Base-by-base conservation (phyloP, 2,113 vertebrate genomes). In the Corythornis madagascariensis region DNA sequence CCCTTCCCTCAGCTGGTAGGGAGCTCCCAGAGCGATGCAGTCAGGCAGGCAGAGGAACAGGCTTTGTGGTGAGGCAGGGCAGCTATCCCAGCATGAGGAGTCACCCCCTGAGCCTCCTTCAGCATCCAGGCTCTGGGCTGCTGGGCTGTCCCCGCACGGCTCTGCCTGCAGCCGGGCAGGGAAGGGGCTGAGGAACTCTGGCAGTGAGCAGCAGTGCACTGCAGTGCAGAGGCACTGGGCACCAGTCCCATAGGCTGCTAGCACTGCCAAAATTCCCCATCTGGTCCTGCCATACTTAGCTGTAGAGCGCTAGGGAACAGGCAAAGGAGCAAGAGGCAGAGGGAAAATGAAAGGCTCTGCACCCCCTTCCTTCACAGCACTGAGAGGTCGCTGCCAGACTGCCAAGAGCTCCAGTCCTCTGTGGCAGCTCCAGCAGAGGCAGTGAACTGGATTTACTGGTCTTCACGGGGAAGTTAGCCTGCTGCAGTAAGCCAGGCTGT, bases 291-390 rank as follows among this genome's bases (percentile, higher is more conserved):
- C 56, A 5, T 29, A 2, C 88, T 65, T 74, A 84, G 79, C 89
- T 95, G 24, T 16, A 71, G 55, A 82, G 72, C 73, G 38, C 76
- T 55, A 81, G 93, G 59, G 79, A 94, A 85, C 81, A 95, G 88
- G 69, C 64, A 86, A 88, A 64, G 52, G n/a, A 79, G 33, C 43
- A 80, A 72, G 67, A 28, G 35, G 31, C 47, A 76, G 43, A 45
- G 50, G 12, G 76, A 53, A 60, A 85, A 77, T 28, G 21, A 45
- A 71, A 65, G 67, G 35, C 40, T 52, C 14, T 67, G 28, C 59
- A 20, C 6, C 18, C 45, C 2, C 3, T 85, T 89, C 74, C 28
- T 87, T 64, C 72, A 40, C 45, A 83, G 71, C 74, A 13, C 15
- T 2, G 6, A 43, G 71, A 33, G 28, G 13, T 8, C 70, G 50